Base-by-base conservation (phyloP, 1,140 invertebrate genomes). In the Drosophila orena region DNA sequence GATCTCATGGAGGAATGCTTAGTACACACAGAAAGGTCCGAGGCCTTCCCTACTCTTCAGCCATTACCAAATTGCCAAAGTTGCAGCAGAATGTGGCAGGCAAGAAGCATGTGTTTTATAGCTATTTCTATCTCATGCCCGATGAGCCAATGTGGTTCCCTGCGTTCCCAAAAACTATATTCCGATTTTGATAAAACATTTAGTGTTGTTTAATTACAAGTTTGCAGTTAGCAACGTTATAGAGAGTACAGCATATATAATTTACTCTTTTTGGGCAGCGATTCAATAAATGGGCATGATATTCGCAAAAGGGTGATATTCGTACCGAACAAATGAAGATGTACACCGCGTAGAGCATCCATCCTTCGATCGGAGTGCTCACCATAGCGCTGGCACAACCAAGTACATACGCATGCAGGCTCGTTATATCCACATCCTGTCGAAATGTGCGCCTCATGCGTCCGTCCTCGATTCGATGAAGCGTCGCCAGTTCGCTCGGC, bases 341-440 rank as follows among this genome's bases (percentile, higher is more conserved):
- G 17, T 12, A 4, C 10, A 11, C 15, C 20, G 3, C 17, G 7
- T 20, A 68, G 64, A 65, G 64, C 46, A 68, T 68, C 30, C 0
- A 5, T 1, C 27, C 12, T 65, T 68, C 64, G 64, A 64, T 44
- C 12, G 22, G 34, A 20, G 10, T 15, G 4, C 27, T 47, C 43
- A 22, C 43, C 7, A 17, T 10, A 37, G 56, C 20, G 50, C 42
- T 53, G n/a, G 57, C 40, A 42, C 27, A 40, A 17, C 34, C 42
- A 10, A 37, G 24, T 17, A 70, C n/a, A 64, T 35, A 61, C 38
- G 47, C 30, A 44, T 57, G 46, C 34, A 64, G 66, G 77, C 81
- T 80, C 64, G 81, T 85, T 86, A 72, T 79, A 69, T 83, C 49
- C 83, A 89, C 83, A 88, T 88, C 83, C 83, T 88, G 83, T 79